Base-by-base conservation (phyloP, 2,113 vertebrate genomes). In the Cairina moschata region DNA sequence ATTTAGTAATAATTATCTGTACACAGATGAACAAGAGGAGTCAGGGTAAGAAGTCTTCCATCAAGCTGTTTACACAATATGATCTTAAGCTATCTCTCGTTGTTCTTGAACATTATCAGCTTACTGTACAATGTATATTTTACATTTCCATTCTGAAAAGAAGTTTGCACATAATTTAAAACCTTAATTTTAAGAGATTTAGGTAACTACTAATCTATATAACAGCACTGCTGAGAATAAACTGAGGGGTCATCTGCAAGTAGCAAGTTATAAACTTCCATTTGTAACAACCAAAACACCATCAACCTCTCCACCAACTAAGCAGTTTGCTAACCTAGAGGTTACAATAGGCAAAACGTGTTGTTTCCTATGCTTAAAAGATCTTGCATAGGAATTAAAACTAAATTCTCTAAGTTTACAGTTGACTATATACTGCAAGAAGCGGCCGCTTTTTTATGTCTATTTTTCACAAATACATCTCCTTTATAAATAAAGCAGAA, bases 1-100 rank as follows among this genome's bases (percentile, higher is more conserved):
- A 97, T 97, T 97, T 83, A 86, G 79, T 75, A 95, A 86, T 86
- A 95, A 96, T 96, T 96, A 80, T 88, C 94, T 93, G 83, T 40
- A 94, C 83, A 95, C 65, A 88, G 68, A 79, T 62, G 84, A 96
- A 95, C 84, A 96, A 77, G 59, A 79, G 91, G 89, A 91, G 74
- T 25, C 13, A 3, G 86, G 74, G 54, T 56, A 91, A 86, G 77
- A 72, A 62, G 28, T 20, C 81, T 91, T 86, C 89, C 82, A 78
- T 67, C 22, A 80, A 63, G 94, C 69, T 38, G 32, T 95, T 90
- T 88, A 96, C 68, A 93, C 69, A 75, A 32, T 79, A 56, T 32
- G 48, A 52, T 84, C 89, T 93, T 63, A 90, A 32, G 50, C 11
- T 8, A 83, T 67, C 10, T 80, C 65, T 66, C 60, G 17, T 38